Conservation (phyloP, 92 coral and sea anemone genomes). For the Pocillopora meandrina region DNA sequence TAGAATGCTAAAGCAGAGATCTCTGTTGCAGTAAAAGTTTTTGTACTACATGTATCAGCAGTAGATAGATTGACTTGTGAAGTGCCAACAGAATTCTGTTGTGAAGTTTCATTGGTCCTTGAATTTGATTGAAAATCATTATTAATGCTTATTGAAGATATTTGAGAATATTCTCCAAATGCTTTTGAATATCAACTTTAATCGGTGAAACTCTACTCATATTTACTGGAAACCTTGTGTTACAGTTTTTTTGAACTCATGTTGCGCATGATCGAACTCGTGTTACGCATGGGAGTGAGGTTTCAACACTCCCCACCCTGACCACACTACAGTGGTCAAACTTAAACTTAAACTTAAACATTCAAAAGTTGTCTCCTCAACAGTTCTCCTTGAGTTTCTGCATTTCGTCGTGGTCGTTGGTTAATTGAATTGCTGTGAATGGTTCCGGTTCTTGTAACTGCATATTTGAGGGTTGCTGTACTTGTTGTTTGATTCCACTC, state of each 20-base stretch:
- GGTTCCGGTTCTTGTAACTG: background rate
- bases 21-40: background rate
- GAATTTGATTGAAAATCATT: background rate
- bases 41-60: background rate
- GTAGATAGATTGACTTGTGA: background rate
- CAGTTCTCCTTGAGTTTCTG: conserved; percentile 43
- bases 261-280: no score
- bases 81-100: conserved; percentile 2
- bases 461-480: background rate
- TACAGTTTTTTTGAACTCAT: no score
- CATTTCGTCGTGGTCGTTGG: conserved; percentile 32
- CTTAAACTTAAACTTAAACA: background rate
- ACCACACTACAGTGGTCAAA: conserved; percentile 8
- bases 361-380: conserved; percentile 12
- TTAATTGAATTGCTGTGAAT: background rate
- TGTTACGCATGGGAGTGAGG: no score
- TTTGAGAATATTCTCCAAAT: no score
- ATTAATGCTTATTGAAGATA: background rate
- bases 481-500: conserved; percentile 20
- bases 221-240: no score
- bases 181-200: background rate
- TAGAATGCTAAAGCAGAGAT: conserved; percentile 43
- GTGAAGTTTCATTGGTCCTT: conserved; percentile 8
- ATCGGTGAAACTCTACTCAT: no score
- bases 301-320: conserved; percentile 12